A percentile compares a stretch with the other conserved stretches of the same genome.
These are phyloP conservation scores for Cylloceria caligata DNA, from an alignment of 2,888 invertebrate genomes.

Conservation along the genomic window DNA sequence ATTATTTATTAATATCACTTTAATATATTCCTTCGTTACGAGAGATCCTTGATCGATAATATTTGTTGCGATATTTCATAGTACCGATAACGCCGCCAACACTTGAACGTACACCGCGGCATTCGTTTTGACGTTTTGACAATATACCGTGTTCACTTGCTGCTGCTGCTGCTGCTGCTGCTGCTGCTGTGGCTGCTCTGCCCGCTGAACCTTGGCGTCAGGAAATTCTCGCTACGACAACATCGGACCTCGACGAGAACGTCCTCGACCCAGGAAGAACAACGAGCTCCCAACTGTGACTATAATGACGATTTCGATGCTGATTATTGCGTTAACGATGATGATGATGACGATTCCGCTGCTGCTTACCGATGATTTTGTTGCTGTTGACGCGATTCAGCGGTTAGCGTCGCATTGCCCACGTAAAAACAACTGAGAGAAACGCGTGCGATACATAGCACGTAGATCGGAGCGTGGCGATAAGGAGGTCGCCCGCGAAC, in stretches of 20 bases:
- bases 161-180: not conserved
- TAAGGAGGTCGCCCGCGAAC: slow-evolving; percentile 44
- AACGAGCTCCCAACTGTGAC: not conserved
- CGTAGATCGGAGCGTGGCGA: slow-evolving; percentile 47
- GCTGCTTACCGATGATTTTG: not conserved
- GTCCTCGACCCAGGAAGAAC: slow-evolving; percentile 12
- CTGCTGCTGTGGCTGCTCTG: not conserved
- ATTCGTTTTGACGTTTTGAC: slow-evolving; percentile 29
- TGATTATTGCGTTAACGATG: not conserved
- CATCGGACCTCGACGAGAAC: not conserved
- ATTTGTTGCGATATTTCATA: slow-evolving; percentile 40
- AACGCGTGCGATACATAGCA: slow-evolving; percentile 14
- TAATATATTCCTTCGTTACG: slow-evolving; percentile 48
- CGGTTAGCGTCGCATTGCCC: slow-evolving; percentile 7
- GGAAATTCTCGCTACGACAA: slow-evolving; percentile 20
- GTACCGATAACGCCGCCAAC: slow-evolving; percentile 22
- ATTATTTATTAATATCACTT: slow-evolving; percentile 24
- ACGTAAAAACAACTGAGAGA: not conserved
- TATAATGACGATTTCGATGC: not conserved
- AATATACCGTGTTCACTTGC: not conserved
- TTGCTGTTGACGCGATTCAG: slow-evolving; percentile 1
- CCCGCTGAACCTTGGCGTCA: not conserved
- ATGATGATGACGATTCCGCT: not conserved
- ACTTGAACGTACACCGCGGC: slow-evolving; percentile 21
- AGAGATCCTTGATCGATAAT: slow-evolving; percentile 5